Evolutionary conservation across 1,140 invertebrate genomes (phyloP).

Genomic region (Caenorhabditis briggsae): DNA sequence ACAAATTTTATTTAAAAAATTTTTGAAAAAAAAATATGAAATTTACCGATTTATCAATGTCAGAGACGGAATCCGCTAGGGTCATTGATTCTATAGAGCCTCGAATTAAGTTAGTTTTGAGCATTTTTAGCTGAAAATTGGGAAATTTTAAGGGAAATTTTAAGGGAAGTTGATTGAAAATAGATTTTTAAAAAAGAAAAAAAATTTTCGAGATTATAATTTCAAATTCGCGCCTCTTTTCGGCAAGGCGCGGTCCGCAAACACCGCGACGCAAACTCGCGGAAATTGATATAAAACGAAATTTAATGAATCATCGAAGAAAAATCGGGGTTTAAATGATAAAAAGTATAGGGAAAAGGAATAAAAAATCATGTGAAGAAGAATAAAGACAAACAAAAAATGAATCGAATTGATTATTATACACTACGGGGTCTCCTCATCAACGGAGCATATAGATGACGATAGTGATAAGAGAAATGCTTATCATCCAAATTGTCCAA

Average conservation of each 20-base stretch:
- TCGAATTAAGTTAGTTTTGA: not conserved
- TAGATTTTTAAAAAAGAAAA: too few species aligned
- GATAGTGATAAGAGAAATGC: not conserved
- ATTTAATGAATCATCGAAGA: not conserved
- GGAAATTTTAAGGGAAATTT: not conserved
- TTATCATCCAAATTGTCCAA: constrained; percentile 6
- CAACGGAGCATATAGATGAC: not conserved
- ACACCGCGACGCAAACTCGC: not conserved
- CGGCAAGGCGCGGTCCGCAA: not conserved
- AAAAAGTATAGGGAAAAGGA: not conserved
- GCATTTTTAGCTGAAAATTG: constrained; percentile 8
- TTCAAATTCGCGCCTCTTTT: not conserved
- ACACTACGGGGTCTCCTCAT: too few species aligned
- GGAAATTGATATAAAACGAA: not conserved
- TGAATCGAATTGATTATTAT: constrained; percentile 3
- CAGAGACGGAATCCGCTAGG: not conserved
- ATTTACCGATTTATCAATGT: constrained; percentile 39
- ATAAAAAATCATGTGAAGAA: constrained; percentile 35
- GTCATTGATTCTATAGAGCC: constrained; percentile 32
- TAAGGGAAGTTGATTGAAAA: too few species aligned
- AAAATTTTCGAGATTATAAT: not conserved
- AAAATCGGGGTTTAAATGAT: not conserved
- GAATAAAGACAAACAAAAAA: constrained; percentile 33
- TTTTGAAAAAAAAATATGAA: not conserved
- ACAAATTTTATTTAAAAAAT: not conserved